These are phyloP conservation scores for Ectemnius cavifrons DNA, from an alignment of 2,888 invertebrate genomes.

Conservation along the genomic window DNA sequence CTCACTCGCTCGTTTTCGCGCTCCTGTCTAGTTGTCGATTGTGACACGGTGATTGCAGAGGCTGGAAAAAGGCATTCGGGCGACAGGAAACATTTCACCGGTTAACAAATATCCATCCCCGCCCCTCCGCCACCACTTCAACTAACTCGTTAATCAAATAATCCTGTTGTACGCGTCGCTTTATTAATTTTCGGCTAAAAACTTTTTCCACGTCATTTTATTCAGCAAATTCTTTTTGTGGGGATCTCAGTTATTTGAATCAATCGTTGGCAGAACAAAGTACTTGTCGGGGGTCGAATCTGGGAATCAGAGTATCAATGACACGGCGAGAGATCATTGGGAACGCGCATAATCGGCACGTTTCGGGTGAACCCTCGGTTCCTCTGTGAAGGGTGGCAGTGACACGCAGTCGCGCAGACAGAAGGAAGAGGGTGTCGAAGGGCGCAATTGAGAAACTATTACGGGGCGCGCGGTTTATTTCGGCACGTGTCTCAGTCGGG, in stretches of 20 bases:
- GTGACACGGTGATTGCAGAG: no score
- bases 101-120: neutral
- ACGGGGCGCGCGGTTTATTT: conserved; percentile 67
- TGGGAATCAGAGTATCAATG: conserved; percentile 54
- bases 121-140: neutral
- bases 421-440: conserved; percentile 53
- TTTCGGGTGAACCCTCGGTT: conserved; percentile 19
- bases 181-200: no score
- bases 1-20: conserved; percentile 10
- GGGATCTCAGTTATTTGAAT: no score
- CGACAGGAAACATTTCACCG: no score
- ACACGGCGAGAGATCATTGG: conserved; percentile 52
- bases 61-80: no score
- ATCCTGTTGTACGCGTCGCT: neutral
- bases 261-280: no score
- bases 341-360: conserved; percentile 60
- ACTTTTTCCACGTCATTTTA: no score
- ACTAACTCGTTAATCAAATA: neutral
- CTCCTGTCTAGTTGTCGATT: conserved; percentile 28
- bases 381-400: conserved; percentile 13
- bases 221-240: no score
- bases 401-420: conserved; percentile 42
- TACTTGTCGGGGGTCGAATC: neutral
- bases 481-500: conserved; percentile 70
- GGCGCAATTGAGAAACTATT: conserved; percentile 69